Percentiles rank a stretch among this genome's conserved stretches.
These are phyloP conservation scores for Sparidentex hasta DNA, from an alignment of 2,797 vertebrate species.

Conservation along the genomic window DNA sequence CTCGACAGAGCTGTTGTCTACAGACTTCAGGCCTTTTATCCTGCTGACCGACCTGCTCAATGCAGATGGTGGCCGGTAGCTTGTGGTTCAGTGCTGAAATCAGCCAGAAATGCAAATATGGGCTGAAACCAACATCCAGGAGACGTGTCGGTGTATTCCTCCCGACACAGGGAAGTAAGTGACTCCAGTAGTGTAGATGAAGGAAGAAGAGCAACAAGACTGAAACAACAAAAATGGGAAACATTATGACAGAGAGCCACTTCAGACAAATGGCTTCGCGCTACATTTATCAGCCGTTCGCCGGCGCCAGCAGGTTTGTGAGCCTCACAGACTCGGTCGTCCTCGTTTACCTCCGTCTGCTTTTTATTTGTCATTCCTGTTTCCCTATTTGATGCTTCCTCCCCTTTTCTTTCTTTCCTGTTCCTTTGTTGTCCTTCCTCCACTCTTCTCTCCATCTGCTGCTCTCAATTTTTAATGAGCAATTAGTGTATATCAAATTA, in stretches of 20 bases:
- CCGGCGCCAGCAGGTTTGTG: slow-evolving; percentile 18
- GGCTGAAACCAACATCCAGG: no score
- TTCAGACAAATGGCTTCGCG: slow-evolving; percentile 16
- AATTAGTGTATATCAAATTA: slow-evolving; percentile 4
- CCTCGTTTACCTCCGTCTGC: neutral
- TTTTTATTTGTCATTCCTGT: neutral
- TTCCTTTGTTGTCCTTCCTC: neutral
- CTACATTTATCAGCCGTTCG: slow-evolving; percentile 23
- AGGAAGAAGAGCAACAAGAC: no score
- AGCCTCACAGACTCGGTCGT: neutral
- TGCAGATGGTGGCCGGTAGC: no score
- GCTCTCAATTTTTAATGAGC: slow-evolving; percentile 36
- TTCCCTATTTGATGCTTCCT: neutral
- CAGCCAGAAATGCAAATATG: no score
- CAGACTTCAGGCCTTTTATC: no score
- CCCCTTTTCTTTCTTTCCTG: neutral
- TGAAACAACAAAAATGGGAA: no score
- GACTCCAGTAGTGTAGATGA: no score
- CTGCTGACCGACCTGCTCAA: no score
- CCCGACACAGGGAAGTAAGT: no score
- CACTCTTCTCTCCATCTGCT: neutral
- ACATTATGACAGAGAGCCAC: neutral
- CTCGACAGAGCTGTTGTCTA: no score
- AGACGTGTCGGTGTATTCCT: no score
- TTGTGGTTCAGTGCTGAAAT: no score